Base-by-base conservation (phyloP, 2,113 vertebrate genomes). In the Nannospalax galili region DNA sequence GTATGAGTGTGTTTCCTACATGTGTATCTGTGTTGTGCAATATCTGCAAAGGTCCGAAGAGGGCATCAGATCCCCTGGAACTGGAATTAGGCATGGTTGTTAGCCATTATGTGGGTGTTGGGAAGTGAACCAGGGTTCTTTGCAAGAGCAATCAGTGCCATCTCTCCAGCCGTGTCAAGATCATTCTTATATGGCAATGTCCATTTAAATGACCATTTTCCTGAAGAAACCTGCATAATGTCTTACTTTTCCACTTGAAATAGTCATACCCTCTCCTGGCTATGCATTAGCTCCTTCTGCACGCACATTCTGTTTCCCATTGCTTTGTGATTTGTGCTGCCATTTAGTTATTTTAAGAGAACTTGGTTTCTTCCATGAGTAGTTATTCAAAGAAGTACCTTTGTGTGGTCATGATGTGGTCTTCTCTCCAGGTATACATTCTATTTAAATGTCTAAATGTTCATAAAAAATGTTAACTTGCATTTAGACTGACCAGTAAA, bases 391-490 rank as follows among this genome's bases (percentile, higher is more conserved):
- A 37, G 15, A 78, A 37, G 2, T 72, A 62, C 22, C 19, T 95
- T 37, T 42, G 37, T 90, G 26, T 65, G 8, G 10, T 81, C 12
- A 32, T 37, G 77, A 65, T 32, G 40, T 65, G 3, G 7, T 84
- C 42, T 75, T 93, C 72, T 94, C 70, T 82, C 92, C n/a, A 96
- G 73, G 74, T 15, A n/a, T 6, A 37, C 20, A 17, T 95, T 32
- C 64, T 87, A 15, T 60, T 92, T 92, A 87, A 22, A 14, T 88
- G 67, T 72, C 74, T 93, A 74, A 74, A 3, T 10, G 86, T 94
- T 90, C 69, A 45, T 45, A 77, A 48, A 92, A 52, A 84, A 30
- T 84, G 19, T 52, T 74, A 95, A 64, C 64, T 82, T n/a, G 8
- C n/a, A 65, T 88, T 93, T 75, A 80, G 42, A 81, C 58, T 81